Evolutionary conservation across 2,888 invertebrate genomes (phyloP), one percentile per base, ranked within the genome.

Genomic region (Agonum fuliginosum): DNA sequence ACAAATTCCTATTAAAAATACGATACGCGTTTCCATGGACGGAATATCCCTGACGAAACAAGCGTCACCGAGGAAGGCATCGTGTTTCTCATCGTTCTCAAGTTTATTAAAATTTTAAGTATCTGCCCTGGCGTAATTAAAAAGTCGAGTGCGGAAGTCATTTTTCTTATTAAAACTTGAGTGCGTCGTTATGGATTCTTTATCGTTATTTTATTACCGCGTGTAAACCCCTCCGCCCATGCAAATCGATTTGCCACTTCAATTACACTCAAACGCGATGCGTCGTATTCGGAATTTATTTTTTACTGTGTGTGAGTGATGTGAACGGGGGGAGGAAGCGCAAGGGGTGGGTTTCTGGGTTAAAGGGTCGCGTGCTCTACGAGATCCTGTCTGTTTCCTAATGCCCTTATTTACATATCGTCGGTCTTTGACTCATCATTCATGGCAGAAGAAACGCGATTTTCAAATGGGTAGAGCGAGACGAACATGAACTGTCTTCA

Each of bases 81-180:
- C 62, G 14, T 20, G 37, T 54, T 37, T 34, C 72, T 72, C 71
- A 72, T 54, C 72, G 19, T 12, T 54, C 54, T 72, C 41, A 65
- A 65, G 65, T 74, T 74, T 74, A 74, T 74, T 74, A 74, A 74
- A 74, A 74, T 74, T 74, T 74, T 74, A 74, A 74, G 74, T 74
- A 65, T 74, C 74, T 65, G 24, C 22, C 46, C 58, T 34, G 34
- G 41, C 46, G 65, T 74, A 74, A 74, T 74, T 74, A 74, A 74
- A 74, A 74, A 74, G 65, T 74, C 19, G 27, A 74, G 74, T 43
- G 24, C 65, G 58, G 74, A 74, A 74, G 48, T 74, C 74, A 43
- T 74, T 74, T 73, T 74, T 74, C 74, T 74, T 74, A 74, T 74
- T 74, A 74, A 74, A 74, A 74, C 20, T 65, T 65, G 46, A 65